Evolutionary conservation across 2,888 invertebrate species (phyloP), one percentile per base, ranked within the genome.

Genomic region (Steinernema carpocapsae): DNA sequence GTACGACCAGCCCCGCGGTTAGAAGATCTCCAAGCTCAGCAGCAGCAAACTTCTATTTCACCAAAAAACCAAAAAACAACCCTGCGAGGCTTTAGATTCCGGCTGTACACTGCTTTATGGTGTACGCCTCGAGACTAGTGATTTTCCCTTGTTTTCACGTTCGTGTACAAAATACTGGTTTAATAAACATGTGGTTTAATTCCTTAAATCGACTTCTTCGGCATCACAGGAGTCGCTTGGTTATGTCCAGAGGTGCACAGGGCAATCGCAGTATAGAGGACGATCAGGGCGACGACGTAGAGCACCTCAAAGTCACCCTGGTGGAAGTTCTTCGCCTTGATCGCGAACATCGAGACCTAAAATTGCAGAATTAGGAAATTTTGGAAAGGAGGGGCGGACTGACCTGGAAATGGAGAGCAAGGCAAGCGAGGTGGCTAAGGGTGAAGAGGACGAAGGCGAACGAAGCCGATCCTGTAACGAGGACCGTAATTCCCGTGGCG

Each of bases 1-100:
- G 42, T 83, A 83, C 51, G 83, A 83, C 64, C 64, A 64, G 64
- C 64, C 64, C 37, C 64, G 64, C 37, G 64, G 64, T 17, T 64
- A 64, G 37, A 37, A 37, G 64, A 64, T 64, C 64, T 64, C 64
- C 12, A 56, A 6, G 6, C 56, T n/a, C 48, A 17, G 19, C 17
- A 17, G 17, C 48, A 48, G n/a, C 48, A 48, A 12, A 22, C 52
- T 52, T 52, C 52, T 12, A 24, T 24, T 24, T 22, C 22, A n/a
- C 37, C 32, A 64, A 64, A 64, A 64, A 64, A 64, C 24, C 64
- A 64, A 64, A 64, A 64, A 64, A 64, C n/a, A 64, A n/a, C 64
- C 64, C 32, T 64, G 64, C 64, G 64, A 64, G 64, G 64, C 64
- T 64, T 64, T 64, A 64, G 29, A 64, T 12, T 64, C 17, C 64